A percentile compares a stretch with the other conserved stretches of the same genome.
Conservation (phyloP, 92 coral and sea anemone species). For the Phenganax stokvisi region DNA sequence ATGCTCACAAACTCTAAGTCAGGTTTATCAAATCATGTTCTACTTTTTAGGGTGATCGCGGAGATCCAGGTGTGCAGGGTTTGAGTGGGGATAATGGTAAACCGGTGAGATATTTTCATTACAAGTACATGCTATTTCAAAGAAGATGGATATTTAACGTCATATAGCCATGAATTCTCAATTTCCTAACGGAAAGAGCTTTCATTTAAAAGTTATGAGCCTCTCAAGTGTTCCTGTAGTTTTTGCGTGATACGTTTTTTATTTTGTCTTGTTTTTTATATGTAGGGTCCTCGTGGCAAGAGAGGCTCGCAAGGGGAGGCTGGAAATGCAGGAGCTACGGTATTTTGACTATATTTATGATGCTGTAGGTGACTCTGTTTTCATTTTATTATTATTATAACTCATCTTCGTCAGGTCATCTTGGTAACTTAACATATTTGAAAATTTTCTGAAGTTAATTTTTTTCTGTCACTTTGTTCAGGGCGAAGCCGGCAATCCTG, state of each 20-base stretch:
- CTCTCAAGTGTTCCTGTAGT: background rate
- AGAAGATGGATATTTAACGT: background rate
- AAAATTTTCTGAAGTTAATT: background rate
- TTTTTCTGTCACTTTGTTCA: slow-evolving; percentile 3
- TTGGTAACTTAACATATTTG: background rate
- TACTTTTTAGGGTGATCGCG: slow-evolving; percentile 19
- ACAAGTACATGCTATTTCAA: background rate
- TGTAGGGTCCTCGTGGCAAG: slow-evolving; percentile 20
- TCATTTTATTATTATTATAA: background rate
- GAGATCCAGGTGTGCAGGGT: slow-evolving; percentile 20
- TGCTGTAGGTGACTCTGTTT: background rate
- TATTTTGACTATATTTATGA: background rate
- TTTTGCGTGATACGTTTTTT: background rate
- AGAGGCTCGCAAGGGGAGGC: background rate
- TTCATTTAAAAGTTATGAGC: too few relatives aligned
- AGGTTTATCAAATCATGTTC: background rate
- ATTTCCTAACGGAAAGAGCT: too few relatives aligned
- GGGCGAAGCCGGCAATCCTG: slow-evolving; percentile 50
- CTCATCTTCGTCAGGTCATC: background rate
- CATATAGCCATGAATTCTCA: too few relatives aligned
- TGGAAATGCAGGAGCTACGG: slow-evolving; percentile 29
- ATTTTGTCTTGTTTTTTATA: background rate
- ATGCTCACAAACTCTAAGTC: too few relatives aligned
- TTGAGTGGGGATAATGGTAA: slow-evolving; percentile 25
- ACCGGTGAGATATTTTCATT: slow-evolving; percentile 2